phyloP scores from a whole-genome alignment of 2,888 invertebrate genomes.

The Patella pellucida region DNA sequence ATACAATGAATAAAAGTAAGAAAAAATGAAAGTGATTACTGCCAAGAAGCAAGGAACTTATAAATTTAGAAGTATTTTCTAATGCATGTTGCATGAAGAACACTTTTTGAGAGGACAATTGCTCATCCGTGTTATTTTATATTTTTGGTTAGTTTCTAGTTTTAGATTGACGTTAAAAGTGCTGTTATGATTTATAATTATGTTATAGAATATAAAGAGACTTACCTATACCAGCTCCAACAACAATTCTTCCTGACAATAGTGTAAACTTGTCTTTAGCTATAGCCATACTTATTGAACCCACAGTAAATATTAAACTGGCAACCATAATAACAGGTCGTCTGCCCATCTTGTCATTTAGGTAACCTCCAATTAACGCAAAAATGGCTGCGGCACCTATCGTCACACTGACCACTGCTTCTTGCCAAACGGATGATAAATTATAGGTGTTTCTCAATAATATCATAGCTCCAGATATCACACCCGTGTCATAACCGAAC shows the following conservation, averaged over 20 bases:
- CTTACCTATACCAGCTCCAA: slow-evolving; percentile 74
- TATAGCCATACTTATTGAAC: slow-evolving; percentile 73
- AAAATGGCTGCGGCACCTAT: slow-evolving; percentile 72
- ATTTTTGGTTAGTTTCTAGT: too few species aligned
- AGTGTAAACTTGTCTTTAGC: slow-evolving; percentile 69
- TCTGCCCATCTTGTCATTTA: slow-evolving; percentile 73
- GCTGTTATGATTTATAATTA: too few species aligned
- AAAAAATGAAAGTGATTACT: too few species aligned
- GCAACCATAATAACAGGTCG: slow-evolving; percentile 73
- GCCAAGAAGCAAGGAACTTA: too few species aligned
- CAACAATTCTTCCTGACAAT: slow-evolving; percentile 71
- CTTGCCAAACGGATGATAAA: slow-evolving; percentile 71
- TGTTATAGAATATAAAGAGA: slow-evolving; percentile 14
- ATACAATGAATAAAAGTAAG: too few species aligned
- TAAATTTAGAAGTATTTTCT: too few species aligned
- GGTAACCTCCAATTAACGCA: slow-evolving; percentile 72
- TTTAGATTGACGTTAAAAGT: too few species aligned
- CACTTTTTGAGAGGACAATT: too few species aligned
- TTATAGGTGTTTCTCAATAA: slow-evolving; percentile 61
- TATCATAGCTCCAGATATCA: slow-evolving; percentile 73
- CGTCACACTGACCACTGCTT: slow-evolving; percentile 72
- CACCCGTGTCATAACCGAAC: slow-evolving; percentile 75
- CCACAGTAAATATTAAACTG: slow-evolving; percentile 73
- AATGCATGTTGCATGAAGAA: too few species aligned
- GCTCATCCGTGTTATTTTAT: too few species aligned